Base-by-base conservation (phyloP, 2,113 vertebrate genomes). In the Sminthopsis crassicaudata region DNA sequence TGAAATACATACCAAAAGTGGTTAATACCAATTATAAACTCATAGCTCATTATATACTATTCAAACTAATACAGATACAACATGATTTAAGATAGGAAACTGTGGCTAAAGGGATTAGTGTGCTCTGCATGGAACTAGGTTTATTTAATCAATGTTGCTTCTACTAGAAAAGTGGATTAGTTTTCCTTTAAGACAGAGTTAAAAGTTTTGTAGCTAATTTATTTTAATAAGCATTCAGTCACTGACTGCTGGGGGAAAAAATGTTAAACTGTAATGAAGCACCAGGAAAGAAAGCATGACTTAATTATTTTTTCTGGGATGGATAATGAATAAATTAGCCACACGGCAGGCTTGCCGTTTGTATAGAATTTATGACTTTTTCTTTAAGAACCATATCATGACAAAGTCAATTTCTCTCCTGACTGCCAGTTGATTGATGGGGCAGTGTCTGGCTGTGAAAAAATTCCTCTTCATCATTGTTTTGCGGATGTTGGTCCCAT, bases 311-410 rank as follows among this genome's bases (percentile, higher is more conserved):
- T 84, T 99, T 98, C 98, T 98, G 96, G 96, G 96, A 97, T 98
- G 98, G 97, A 98, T 99, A 98, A 98, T 99, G 99, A 99, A 99
- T 99, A 99, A 99, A 99, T 99, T 98, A 99, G 97, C 98, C 96
- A 99, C 96, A 98, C 98, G 98, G 96, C 96, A 97, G 98, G 98
- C 94, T 98, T 98, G 97, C 97, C 89, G 96, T 98, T 99, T 97
- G 97, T 99, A 97, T 97, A 96, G 98, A 98, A 98, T 98, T 98
- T 99, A 98, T 99, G 98, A 98, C 98, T 98, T 98, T 98, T 99
- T 95, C 98, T 98, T 98, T 98, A 98, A 99, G 97, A 98, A 98
- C 96, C 97, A 97, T 98, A 98, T 98, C 98, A 98, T 98, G 98
- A 99, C 98, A 98, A 98, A 99, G 98, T 98, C 97, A 98, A 51